phyloP scores from a whole-genome alignment of 2,888 invertebrate genomes.

The Stramonita haemastoma region DNA sequence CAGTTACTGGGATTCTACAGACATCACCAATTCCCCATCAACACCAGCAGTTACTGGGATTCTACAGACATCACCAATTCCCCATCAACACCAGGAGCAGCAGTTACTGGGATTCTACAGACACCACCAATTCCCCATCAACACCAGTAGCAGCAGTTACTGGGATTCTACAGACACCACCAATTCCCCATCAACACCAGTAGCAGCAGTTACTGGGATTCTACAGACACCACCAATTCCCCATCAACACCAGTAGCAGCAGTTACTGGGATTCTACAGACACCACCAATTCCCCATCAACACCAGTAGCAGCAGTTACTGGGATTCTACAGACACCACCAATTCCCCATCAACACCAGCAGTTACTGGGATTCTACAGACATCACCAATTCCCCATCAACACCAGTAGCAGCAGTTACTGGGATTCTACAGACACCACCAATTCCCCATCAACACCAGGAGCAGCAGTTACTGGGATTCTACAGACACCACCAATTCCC shows the following conservation, averaged over 20 bases:
- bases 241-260: background rate
- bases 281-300: background rate
- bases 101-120: conserved; percentile 24
- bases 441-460: background rate
- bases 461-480: conserved; percentile 2
- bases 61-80: conserved; percentile 10
- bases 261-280: conserved; percentile 29
- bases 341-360: background rate
- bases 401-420: background rate
- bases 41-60: conserved; percentile 2
- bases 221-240: conserved; percentile 11
- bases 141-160: background rate
- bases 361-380: conserved; percentile 29
- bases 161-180: conserved; percentile 23
- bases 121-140: background rate
- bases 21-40: background rate
- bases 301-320: background rate
- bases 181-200: background rate
- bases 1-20: conserved; percentile 24
- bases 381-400: background rate
- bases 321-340: conserved; percentile 21
- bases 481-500: conserved; percentile 1
- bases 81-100: background rate
- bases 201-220: background rate
- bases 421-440: conserved; percentile 21